Base-by-base conservation (phyloP, 2,888 invertebrate genomes). In the Xestia sexstrigata region DNA sequence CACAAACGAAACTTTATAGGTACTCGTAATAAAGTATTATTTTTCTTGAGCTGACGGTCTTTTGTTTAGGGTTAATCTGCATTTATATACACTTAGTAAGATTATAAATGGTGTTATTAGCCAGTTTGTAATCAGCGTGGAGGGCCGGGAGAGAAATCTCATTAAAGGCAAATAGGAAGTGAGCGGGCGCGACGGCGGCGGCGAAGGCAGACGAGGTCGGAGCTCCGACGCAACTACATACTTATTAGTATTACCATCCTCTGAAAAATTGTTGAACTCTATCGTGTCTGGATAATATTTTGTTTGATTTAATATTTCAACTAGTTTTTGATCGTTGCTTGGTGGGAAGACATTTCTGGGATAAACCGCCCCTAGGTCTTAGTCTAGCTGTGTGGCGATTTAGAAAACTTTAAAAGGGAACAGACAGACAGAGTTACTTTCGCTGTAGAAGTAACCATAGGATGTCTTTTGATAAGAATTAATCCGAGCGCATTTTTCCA, bases 81-180 rank as follows among this genome's bases (percentile, higher is more conserved):
- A 81, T 82, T 82, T 77, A 68, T 58, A 77, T 65, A 79, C 65
- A 83, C 75, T 60, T 71, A 79, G 63, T 77, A 49, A 70, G 79
- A 82, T 83, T 81, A 78, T 9, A 83, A 88, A 87, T 89, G 79
- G 80, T 76, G 81, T 89, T 89, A 90, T 86, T 88, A 88, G 78
- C 83, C 83, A 79, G 76, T 85, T 82, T 86, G 86, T 88, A 88
- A 91, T 90, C 87, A 88, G 84, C 82, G 80, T 68, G 76, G 78
- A 82, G 70, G 83, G 87, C 75, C 80, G 88, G 88, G 85, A 89
- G 87, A 81, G 83, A 89, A 90, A 92, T 91, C 89, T 91, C 84
- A 89, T 92, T 90, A 90, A 81, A 84, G 81, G 80, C 79, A 79
- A 83, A 86, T 85, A 83, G 88, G 88, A 87, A 88, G 83, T 78